Conservation (phyloP, 1,140 invertebrate genomes). For the Drosophila ananassae region DNA sequence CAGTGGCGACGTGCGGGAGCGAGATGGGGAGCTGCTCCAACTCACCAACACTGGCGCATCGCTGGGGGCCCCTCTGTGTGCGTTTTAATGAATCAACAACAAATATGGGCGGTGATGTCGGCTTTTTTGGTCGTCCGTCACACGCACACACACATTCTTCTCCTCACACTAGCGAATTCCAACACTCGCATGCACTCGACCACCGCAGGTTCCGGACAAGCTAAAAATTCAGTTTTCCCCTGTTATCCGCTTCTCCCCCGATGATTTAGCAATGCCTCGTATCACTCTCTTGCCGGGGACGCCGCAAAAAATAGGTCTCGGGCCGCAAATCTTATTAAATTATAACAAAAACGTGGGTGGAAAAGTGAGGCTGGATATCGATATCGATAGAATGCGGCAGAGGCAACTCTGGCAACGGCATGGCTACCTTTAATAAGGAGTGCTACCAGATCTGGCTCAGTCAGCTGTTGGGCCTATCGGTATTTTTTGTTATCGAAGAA, state of each 20-base stretch:
- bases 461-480: background rate
- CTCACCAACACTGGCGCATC: constrained; percentile 54
- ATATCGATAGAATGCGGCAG: background rate
- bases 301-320: constrained; percentile 17
- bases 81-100: constrained; percentile 80
- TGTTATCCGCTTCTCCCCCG: background rate
- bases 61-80: constrained; percentile 8
- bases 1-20: constrained; percentile 54
- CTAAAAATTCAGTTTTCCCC: background rate
- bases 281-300: background rate
- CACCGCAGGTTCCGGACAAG: constrained; percentile 11
- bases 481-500: background rate
- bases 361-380: constrained; percentile 16
- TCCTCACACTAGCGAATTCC: constrained; percentile 64
- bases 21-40: constrained; percentile 65
- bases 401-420: background rate
- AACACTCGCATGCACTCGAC: constrained; percentile 50
- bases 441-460: no score
- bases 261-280: background rate
- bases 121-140: constrained; percentile 74
- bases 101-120: constrained; percentile 81
- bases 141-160: constrained; percentile 39
- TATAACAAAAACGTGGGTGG: constrained; percentile 43
- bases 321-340: constrained; percentile 40
- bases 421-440: no score